These are phyloP conservation scores for Dynastes hyllus DNA, from an alignment of 2,888 invertebrate genomes.

Conservation along the genomic window DNA sequence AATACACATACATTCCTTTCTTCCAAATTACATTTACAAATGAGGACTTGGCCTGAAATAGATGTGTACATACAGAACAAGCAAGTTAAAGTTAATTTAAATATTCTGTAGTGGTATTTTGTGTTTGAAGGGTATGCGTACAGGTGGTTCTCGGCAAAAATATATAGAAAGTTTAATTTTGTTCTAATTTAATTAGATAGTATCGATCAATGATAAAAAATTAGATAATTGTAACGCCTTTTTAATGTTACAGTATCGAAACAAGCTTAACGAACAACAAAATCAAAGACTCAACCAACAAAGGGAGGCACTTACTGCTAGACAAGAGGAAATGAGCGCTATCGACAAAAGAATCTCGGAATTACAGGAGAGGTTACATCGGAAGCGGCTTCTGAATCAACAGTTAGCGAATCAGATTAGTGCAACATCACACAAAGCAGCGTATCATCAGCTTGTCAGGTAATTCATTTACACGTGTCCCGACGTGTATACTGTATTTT, in stretches of 20 bases:
- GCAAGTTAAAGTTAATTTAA: no score
- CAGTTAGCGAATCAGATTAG: conserved; percentile 79
- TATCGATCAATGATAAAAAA: no score
- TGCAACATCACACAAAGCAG: conserved; percentile 70
- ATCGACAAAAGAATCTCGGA: conserved; percentile 96
- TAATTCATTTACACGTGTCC: conserved; percentile 55
- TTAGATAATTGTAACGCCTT: no score
- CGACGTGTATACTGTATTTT: not conserved
- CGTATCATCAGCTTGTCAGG: conserved; percentile 70
- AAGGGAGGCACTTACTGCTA: conserved; percentile 88
- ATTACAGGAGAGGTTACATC: conserved; percentile 91
- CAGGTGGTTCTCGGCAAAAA: no score
- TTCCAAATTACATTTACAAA: conserved; percentile 6
- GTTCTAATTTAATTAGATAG: no score
- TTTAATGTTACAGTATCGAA: conserved; percentile 85
- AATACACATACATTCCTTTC: not conserved
- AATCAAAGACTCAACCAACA: conserved; percentile 92
- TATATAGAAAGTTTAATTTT: no score
- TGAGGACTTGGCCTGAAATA: not conserved
- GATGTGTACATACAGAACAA: no score
- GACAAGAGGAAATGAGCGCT: conserved; percentile 93
- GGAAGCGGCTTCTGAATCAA: conserved; percentile 89
- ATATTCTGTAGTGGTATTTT: no score
- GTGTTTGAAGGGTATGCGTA: no score
- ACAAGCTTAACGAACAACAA: conserved; percentile 96